These are phyloP conservation scores for Sus scrofa DNA, from an alignment of 2,113 vertebrate species.

Conservation along the genomic window DNA sequence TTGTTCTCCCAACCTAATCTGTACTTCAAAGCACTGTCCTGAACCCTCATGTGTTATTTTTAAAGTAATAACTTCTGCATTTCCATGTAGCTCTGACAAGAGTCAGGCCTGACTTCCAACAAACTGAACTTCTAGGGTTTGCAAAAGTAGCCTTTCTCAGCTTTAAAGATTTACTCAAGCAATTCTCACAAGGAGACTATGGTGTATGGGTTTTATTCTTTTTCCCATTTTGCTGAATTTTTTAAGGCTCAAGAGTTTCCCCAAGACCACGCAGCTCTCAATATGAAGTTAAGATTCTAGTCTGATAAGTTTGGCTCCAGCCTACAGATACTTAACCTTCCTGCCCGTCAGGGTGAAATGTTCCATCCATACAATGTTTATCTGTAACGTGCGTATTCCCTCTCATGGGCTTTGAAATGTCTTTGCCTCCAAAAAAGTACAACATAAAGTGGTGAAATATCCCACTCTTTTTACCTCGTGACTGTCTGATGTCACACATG, in stretches of 20 bases:
- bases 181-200: background rate
- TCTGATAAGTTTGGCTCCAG: background rate
- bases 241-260: conserved; percentile 13
- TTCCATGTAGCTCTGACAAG: background rate
- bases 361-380: background rate
- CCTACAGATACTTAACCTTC: background rate
- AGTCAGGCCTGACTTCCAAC: background rate
- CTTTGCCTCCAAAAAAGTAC: background rate
- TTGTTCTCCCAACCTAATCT: background rate
- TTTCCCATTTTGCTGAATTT: background rate
- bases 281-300: background rate
- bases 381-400: background rate
- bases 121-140: background rate
- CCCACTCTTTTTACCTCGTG: background rate
- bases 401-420: background rate
- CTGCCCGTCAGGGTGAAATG: background rate
- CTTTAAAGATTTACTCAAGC: background rate
- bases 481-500: background rate
- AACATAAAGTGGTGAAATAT: background rate
- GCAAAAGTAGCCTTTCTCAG: background rate
- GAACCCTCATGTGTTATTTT: background rate
- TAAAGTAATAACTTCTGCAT: background rate
- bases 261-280: background rate
- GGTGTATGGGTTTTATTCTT: background rate
- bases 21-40: background rate